Evolutionary conservation across 1,140 invertebrate genomes (phyloP).

Genomic region (Drosophila cardini): DNA sequence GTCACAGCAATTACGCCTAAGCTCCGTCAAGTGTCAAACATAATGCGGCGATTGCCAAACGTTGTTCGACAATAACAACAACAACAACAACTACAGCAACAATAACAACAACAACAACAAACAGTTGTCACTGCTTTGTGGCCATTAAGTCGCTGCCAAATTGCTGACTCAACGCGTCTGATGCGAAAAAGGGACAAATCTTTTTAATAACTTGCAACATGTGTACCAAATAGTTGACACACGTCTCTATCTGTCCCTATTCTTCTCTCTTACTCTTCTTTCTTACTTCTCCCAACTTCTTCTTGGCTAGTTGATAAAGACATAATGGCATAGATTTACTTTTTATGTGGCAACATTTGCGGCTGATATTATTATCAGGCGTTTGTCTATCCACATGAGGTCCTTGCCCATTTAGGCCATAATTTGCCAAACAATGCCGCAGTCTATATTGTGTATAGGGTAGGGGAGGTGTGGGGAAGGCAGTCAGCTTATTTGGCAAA

Average conservation of each 20-base stretch:
- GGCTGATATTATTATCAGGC: constrained; percentile 71
- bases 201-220: constrained; percentile 77
- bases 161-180: constrained; percentile 59
- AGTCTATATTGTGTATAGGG: not conserved
- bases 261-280: no score
- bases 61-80: constrained; percentile 31
- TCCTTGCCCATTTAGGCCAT: constrained; percentile 69
- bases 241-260: not conserved
- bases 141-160: constrained; percentile 73
- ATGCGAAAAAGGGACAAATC: constrained; percentile 70
- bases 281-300: not conserved
- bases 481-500: constrained; percentile 73
- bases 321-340: constrained; percentile 79
- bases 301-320: constrained; percentile 74
- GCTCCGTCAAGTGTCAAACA: constrained; percentile 77
- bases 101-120: constrained; percentile 51
- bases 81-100: constrained; percentile 37
- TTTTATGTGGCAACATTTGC: constrained; percentile 75
- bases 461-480: not conserved
- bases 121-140: constrained; percentile 67
- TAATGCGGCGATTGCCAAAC: constrained; percentile 61
- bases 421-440: constrained; percentile 58
- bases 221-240: constrained; percentile 70
- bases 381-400: constrained; percentile 35
- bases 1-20: constrained; percentile 77